phyloP scores from a whole-genome alignment of 2,797 vertebrate species.

The Ptychadena robeensis region DNA sequence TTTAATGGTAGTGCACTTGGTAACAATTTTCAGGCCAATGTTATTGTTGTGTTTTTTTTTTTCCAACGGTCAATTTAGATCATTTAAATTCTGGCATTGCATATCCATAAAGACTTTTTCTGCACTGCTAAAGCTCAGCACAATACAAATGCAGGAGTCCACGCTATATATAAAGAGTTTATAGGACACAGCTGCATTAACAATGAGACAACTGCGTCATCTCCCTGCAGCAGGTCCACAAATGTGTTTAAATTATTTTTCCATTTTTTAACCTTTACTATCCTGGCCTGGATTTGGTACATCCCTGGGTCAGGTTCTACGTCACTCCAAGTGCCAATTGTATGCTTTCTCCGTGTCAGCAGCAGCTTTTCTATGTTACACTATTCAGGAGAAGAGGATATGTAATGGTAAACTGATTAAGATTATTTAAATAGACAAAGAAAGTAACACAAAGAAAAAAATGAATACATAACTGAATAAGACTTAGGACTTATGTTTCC shows the following conservation, averaged over 20 bases:
- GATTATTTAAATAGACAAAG: no score
- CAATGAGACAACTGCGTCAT: constrained; percentile 28
- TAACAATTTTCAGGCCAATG: constrained; percentile 9
- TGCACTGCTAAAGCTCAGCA: constrained; percentile 15
- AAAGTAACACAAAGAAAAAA: no score
- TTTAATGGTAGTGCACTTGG: constrained; percentile 46
- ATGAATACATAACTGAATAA: no score
- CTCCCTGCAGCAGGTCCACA: not conserved
- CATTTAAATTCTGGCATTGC: constrained; percentile 43
- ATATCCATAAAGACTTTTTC: constrained; percentile 5
- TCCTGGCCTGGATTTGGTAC: not conserved
- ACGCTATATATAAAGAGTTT: constrained; percentile 2
- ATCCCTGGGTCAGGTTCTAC: no score
- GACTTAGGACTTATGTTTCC: no score
- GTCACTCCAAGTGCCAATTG: no score
- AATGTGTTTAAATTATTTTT: not conserved
- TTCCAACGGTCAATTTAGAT: constrained; percentile 44
- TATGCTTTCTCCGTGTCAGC: no score
- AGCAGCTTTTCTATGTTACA: no score
- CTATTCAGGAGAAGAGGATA: no score
- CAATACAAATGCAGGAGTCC: constrained; percentile 13
- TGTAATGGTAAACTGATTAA: no score
- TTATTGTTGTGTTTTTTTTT: constrained; percentile 18
- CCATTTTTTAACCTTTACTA: not conserved
- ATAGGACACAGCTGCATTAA: constrained; percentile 22